Evolutionary conservation across 2,888 invertebrate species (phyloP), one percentile per base, ranked within the genome.

Genomic region (Sceliomorpha sp.): DNA sequence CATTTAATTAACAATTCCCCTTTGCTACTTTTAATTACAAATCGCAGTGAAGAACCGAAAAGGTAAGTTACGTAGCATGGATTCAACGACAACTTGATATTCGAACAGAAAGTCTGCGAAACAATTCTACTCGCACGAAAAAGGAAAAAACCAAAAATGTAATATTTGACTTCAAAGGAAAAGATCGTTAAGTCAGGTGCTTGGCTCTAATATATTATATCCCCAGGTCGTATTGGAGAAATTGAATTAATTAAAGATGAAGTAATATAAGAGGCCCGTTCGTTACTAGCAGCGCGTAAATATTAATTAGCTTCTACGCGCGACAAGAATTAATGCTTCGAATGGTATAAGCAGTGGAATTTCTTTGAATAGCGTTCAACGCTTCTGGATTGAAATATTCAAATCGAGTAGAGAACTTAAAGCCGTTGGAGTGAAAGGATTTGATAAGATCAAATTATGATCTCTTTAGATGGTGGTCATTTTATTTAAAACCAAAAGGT

Each of bases 271-370:
- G 73, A 71, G 48, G 62, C 62, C 71, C 77, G 75, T 74, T 79
- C 75, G 75, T 77, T 74, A 72, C 67, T 72, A 67, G 60, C 56
- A 68, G 70, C 72, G 72, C 78, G 76, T 78, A 79, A 82, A 82
- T 82, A 80, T 80, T 78, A 77, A 82, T 81, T 82, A 80, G 75
- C 79, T 76, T 72, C 70, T 70, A 47, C 67, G 63, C 70, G 70
- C 73, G 73, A 75, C 75, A 60, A 72, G 73, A 72, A 75, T 75
- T 72, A 73, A 73, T 73, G 60, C 58, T 50, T 34, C 27, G 31
- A 64, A 58, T 58, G 58, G 56, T 58, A 64, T 50, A 47, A 58
- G 56, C 51, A 56, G 44, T 32, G 64, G 58, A 51, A 58, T 51
- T 64, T 64, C 64, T 51, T 51, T 56, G 56, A 64, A 58, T 51